Conservation (phyloP, 2,113 vertebrate genomes). For the Pelobates fuscus region DNA sequence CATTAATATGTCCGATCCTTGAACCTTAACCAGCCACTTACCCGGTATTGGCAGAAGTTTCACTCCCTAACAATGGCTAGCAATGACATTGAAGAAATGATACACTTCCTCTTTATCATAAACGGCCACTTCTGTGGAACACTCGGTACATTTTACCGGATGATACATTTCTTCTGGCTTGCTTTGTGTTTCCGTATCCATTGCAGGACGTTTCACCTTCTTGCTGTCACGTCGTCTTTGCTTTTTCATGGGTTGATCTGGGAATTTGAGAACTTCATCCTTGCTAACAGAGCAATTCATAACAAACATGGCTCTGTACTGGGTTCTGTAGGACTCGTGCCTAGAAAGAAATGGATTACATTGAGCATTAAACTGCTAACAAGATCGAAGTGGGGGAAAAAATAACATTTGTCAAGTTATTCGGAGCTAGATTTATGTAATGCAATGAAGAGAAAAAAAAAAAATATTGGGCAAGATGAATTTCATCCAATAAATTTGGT, state of each 20-base stretch:
- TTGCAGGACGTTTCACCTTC: constrained; percentile 62
- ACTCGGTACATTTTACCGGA: constrained; percentile 87
- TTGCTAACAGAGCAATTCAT: constrained; percentile 92
- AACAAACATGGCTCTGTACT: constrained; percentile 97
- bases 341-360: constrained; percentile 64
- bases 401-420: too few relatives aligned
- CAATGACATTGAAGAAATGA: constrained; percentile 94
- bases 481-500: too few relatives aligned
- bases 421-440: too few relatives aligned
- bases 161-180: constrained; percentile 82
- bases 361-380: too few relatives aligned
- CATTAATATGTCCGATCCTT: too few relatives aligned
- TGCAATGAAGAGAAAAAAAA: too few relatives aligned
- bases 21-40: too few relatives aligned
- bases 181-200: constrained; percentile 51
- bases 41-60: too few relatives aligned
- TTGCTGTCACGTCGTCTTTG: constrained; percentile 67
- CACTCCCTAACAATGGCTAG: constrained; percentile 85
- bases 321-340: constrained; percentile 92
- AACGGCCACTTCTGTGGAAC: constrained; percentile 90
- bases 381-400: too few relatives aligned
- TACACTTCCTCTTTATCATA: constrained; percentile 95
- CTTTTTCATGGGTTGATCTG: constrained; percentile 60
- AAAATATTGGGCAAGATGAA: too few relatives aligned
- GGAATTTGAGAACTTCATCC: constrained; percentile 85